phyloP scores from a whole-genome alignment of 2,113 vertebrate species.

The Hypanus sabinus region DNA sequence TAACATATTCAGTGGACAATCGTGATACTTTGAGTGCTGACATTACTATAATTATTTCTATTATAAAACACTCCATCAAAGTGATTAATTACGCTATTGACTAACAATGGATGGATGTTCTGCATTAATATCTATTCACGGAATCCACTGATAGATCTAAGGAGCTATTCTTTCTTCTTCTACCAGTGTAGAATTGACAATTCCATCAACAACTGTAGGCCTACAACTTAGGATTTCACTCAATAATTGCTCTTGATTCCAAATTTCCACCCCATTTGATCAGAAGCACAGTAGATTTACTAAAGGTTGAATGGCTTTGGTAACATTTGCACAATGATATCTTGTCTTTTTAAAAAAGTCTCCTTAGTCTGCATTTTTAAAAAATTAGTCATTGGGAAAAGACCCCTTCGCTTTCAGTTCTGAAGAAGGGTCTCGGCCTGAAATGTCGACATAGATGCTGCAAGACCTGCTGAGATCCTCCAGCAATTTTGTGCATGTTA shows the following conservation, averaged over 20 bases:
- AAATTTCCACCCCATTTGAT: conserved; percentile 60
- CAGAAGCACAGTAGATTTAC: conserved; percentile 47
- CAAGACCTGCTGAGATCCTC: too few species aligned
- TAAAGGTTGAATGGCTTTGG: conserved; percentile 59
- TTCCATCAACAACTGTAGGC: conserved; percentile 53
- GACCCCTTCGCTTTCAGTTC: too few species aligned
- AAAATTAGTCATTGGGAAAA: too few species aligned
- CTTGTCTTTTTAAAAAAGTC: conserved; percentile 35
- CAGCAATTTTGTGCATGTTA: not conserved
- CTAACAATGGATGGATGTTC: conserved; percentile 61
- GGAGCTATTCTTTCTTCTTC: conserved; percentile 66
- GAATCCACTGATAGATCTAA: conserved; percentile 65
- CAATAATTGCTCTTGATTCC: conserved; percentile 71
- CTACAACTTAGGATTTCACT: conserved; percentile 70
- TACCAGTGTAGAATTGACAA: too few species aligned
- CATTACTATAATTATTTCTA: conserved; percentile 58
- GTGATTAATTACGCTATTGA: conserved; percentile 76
- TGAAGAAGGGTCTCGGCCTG: too few species aligned
- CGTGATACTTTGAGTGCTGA: conserved; percentile 56
- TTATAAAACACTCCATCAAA: conserved; percentile 74
- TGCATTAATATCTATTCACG: conserved; percentile 68
- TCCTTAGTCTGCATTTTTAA: not conserved
- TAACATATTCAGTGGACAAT: conserved; percentile 54
- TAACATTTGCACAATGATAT: conserved; percentile 46
- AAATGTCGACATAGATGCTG: too few species aligned